Conservation (phyloP, 2,888 invertebrate genomes). For the Dryobota labecula region DNA sequence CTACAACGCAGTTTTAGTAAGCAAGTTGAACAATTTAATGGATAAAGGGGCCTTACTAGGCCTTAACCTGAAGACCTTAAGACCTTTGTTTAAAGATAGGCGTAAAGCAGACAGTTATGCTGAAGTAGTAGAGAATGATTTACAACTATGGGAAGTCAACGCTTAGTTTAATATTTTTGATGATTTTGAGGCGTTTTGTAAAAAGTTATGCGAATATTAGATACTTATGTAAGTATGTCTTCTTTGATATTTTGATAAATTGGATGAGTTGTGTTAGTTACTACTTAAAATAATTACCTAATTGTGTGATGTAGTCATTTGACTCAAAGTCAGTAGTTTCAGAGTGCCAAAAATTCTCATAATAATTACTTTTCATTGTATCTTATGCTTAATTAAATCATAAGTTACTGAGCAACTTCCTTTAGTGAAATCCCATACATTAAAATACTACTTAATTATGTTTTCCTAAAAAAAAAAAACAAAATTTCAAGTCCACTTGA, state of each 20-base stretch:
- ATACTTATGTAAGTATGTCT: background rate
- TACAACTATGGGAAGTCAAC: slow-evolving; percentile 94
- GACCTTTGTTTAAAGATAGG: slow-evolving; percentile 93
- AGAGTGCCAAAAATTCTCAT: background rate
- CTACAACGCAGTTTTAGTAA: slow-evolving; percentile 92
- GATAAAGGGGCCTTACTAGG: slow-evolving; percentile 95
- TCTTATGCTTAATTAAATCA: background rate
- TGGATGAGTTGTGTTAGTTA: slow-evolving; percentile 15
- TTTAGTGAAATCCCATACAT: background rate
- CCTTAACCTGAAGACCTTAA: slow-evolving; percentile 93
- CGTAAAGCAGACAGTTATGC: slow-evolving; percentile 93
- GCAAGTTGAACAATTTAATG: slow-evolving; percentile 92
- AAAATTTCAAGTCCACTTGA: slow-evolving; percentile 13
- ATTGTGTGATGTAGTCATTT: slow-evolving; percentile 6
- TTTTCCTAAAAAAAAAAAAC: background rate
- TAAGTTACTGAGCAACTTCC: background rate
- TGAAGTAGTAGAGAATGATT: slow-evolving; percentile 96
- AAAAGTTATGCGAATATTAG: slow-evolving; percentile 3
- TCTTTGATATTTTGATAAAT: slow-evolving; percentile 13
- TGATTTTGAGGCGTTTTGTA: background rate
- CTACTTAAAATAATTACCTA: slow-evolving; percentile 20
- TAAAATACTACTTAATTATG: slow-evolving; percentile 6
- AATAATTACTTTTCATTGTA: background rate
- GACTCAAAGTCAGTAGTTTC: background rate
- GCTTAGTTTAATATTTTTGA: slow-evolving; percentile 65